A percentile compares a stretch with the other conserved stretches of the same genome.
phyloP scores from a whole-genome alignment of 1,140 invertebrate species.

The Nymphalis io region DNA sequence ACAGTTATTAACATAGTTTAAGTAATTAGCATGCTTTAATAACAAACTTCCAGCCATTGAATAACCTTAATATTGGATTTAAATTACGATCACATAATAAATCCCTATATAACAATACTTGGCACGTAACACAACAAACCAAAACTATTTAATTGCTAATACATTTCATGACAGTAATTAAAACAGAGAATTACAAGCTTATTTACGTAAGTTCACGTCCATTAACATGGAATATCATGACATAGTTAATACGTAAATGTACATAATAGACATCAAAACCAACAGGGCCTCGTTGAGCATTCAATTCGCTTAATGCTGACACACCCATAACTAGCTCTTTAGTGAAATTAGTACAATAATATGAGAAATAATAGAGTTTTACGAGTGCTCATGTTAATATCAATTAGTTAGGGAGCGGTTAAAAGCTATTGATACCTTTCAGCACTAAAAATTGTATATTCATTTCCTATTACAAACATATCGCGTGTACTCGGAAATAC shows the following conservation, averaged over 20 bases:
- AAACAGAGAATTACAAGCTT: conserved; percentile 1
- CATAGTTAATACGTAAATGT: conserved; percentile 11
- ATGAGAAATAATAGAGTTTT: conserved; percentile 20
- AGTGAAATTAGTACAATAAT: conserved; percentile 35
- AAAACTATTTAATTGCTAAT: not conserved
- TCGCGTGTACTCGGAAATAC: not conserved
- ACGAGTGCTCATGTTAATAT: conserved; percentile 6
- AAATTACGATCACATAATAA: not conserved
- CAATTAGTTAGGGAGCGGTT: conserved; percentile 22
- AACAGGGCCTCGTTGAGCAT: conserved; percentile 17
- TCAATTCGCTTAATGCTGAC: conserved; percentile 21
- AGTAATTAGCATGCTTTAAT: too few species aligned
- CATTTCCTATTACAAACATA: too few species aligned
- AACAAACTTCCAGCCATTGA: not conserved
- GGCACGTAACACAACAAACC: not conserved
- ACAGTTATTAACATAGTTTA: too few species aligned
- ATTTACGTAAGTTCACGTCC: not conserved
- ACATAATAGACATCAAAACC: conserved; percentile 1
- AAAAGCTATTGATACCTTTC: not conserved
- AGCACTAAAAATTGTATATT: not conserved
- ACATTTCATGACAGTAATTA: not conserved
- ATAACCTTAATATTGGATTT: not conserved
- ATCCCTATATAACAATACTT: not conserved
- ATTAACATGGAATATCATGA: not conserved
- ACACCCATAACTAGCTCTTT: conserved; percentile 30